Evolutionary conservation across 2,797 vertebrate genomes (phyloP), one percentile per base, ranked within the genome.

Genomic region (Sebastes trivittatus): DNA sequence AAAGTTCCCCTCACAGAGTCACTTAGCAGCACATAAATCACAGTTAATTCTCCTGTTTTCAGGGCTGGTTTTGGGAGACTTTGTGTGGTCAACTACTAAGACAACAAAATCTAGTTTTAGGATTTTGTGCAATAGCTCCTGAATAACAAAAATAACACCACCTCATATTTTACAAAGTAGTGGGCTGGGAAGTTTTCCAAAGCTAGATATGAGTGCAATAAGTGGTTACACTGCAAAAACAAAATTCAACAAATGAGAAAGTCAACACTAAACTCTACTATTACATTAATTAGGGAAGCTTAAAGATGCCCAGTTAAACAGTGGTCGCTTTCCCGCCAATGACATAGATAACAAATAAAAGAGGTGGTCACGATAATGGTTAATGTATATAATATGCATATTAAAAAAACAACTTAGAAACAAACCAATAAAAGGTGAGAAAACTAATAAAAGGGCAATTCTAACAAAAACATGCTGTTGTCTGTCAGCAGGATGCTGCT

Each of bases 301-400:
- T 56, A 49, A 78, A 16, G 69, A 29, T 6, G 25, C 16, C 76
- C 65, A 74, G 56, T 54, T 60, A 0, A 67, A 75, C 67, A 49
- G 49, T 61, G 23, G 30, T 3, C 22, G 20, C 74, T 92, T 94
- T 93, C 92, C 92, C 93, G 93, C 93, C 93, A 93, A 90, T 42
- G 58, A 72, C 13, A 75, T 62, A 65, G 7, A 75, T 72, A 82
- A 81, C 83, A 78, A 38, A 80, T 42, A 13, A 59, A 56, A 38
- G 13, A 66, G 23, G 58, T 11, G 23, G 46, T 7, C 25, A 11
- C 5, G 1, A n/a, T 5, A 36, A 23, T 2, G 1, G 1, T 2
- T 1, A 1, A 9, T 1, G 5, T 1, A 22, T 5, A 5, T 3
- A 34, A 25, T 2, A 4, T 0, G 0, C 3, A 38, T 38, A 38